A percentile compares a stretch with the other conserved stretches of the same genome.
These are phyloP conservation scores for Saturnia pavonia DNA, from an alignment of 2,888 invertebrate genomes.

Conservation along the genomic window DNA sequence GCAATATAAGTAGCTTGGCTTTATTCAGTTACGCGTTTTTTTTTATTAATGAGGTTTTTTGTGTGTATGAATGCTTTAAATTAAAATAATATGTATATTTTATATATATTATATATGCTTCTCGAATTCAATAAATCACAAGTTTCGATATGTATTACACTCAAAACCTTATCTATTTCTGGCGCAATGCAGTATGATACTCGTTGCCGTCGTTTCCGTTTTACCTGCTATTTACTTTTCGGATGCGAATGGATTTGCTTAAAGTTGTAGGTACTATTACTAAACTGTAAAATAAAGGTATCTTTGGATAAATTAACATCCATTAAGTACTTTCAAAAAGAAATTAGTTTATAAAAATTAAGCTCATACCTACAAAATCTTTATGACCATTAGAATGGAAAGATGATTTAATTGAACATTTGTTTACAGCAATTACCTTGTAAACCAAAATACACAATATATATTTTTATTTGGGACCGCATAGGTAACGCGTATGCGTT, in stretches of 20 bases:
- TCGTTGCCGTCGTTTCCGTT: neutral
- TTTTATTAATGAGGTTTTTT: neutral
- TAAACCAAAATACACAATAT: too few relatives aligned
- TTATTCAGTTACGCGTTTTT: too few relatives aligned
- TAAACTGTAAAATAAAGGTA: neutral
- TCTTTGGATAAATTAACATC: neutral
- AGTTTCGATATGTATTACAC: neutral
- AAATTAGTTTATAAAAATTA: neutral
- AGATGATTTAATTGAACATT: neutral
- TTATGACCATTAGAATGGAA: neutral
- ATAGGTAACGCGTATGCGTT: neutral
- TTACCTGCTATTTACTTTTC: neutral
- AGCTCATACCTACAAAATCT: neutral
- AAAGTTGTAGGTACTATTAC: neutral
- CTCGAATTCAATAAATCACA: neutral
- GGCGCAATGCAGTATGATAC: conserved; percentile 8
- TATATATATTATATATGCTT: neutral
- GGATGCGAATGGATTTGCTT: neutral
- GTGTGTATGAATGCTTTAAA: neutral
- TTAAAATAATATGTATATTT: neutral
- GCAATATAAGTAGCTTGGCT: too few relatives aligned
- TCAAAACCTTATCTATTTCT: conserved; percentile 3
- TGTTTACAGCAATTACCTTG: too few relatives aligned
- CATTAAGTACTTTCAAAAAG: neutral
- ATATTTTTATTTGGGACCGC: too few relatives aligned